A percentile compares a stretch with the other conserved stretches of the same genome.
Evolutionary conservation across 2,888 invertebrate species (phyloP).

Genomic region (Sympetrum striolatum): DNA sequence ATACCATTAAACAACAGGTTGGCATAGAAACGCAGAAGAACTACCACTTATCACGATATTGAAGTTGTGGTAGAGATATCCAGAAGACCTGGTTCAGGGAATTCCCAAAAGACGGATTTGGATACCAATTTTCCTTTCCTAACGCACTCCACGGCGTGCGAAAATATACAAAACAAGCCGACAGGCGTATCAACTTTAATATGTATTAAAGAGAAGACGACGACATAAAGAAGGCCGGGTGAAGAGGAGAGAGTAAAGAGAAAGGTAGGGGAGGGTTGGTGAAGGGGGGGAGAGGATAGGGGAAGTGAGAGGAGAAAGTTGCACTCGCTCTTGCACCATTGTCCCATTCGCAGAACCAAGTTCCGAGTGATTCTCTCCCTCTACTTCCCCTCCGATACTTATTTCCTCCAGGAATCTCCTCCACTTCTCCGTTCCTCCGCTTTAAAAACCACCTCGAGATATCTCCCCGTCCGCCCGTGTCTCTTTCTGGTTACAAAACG

Average conservation of each 20-base stretch:
- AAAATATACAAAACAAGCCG: no score
- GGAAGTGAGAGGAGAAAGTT: conserved; percentile 13
- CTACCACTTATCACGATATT: no score
- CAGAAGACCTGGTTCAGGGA: no score
- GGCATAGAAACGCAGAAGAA: no score
- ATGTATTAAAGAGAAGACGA: no score
- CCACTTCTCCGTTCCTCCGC: background rate
- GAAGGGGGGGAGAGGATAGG: background rate
- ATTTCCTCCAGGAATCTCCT: background rate
- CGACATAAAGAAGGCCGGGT: background rate
- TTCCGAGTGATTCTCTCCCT: background rate
- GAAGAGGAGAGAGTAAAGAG: background rate
- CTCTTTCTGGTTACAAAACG: background rate
- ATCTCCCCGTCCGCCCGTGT: conserved; percentile 29
- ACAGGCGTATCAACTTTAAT: no score
- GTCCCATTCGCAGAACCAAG: background rate
- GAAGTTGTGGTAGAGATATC: no score
- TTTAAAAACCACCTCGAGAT: background rate
- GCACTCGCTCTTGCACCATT: conserved; percentile 33
- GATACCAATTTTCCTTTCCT: no score
- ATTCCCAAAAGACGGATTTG: no score
- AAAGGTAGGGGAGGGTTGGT: background rate
- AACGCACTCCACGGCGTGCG: no score
- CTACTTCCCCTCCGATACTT: background rate
- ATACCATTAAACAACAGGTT: no score